Base-by-base conservation (phyloP, 1,140 invertebrate genomes). In the Calycopis cecrops region DNA sequence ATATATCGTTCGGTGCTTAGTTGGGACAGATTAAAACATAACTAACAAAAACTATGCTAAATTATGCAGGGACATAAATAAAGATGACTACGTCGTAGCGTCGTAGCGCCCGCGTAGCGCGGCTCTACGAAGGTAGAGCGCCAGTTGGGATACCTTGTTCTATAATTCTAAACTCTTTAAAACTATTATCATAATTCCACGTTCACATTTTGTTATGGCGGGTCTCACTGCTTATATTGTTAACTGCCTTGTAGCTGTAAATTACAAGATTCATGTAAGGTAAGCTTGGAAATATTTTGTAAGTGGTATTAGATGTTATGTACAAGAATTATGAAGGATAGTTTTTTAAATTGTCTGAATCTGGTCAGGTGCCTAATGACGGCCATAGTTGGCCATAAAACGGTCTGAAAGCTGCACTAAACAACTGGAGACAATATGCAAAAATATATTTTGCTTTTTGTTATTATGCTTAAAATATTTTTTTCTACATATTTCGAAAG, bases 121-220 rank as follows among this genome's bases (percentile, higher is more conserved):
- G 67, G 65, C 68, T 67, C 67, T 77, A 69, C 70, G 67, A 65
- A 73, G 65, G 69, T 38, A 71, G 71, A 76, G 72, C 66, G 54
- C 64, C 63, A 64, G 66, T 67, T 61, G 61, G 64, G 57, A 59
- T 61, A 79, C 59, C 63, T 71, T 66, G 69, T 64, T 63, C 61
- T 71, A 71, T 76, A 78, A 74, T 71, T 77, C 72, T 74, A 77
- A 77, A 81, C 71, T 80, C 65, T 77, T 82, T 83, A 79, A 79
- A 79, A 80, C 77, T 79, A 82, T 76, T 76, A 82, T 73, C 73
- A 85, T 82, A 79, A 79, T 76, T 82, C 69, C 67, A 68, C 69
- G 65, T 71, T 77, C 71, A 69, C 71, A 78, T 76, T 77, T 64
- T 80, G 78, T 80, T 67, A 76, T 71, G 70, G 69, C 73, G 69